phyloP scores from a whole-genome alignment of 1,140 invertebrate genomes.

The Aphelinus certus region DNA sequence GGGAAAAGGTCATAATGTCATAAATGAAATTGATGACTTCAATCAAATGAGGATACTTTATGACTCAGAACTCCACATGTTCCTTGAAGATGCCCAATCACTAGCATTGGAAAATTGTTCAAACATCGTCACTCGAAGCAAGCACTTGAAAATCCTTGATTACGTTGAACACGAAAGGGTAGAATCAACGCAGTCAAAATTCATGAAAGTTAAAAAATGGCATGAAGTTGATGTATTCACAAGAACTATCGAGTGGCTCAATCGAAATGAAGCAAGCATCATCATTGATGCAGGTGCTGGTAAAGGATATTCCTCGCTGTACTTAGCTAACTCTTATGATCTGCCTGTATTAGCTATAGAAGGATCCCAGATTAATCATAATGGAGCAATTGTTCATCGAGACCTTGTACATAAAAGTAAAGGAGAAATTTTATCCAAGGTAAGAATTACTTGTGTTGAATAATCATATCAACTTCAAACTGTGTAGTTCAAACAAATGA shows the following conservation, averaged over 20 bases:
- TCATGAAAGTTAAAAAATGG: constrained; percentile 83
- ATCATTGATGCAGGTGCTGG: constrained; percentile 88
- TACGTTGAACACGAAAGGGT: constrained; percentile 14
- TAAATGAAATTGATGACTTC: constrained; percentile 22
- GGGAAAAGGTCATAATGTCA: constrained; percentile 41
- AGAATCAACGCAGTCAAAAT: constrained; percentile 57
- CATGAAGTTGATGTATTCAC: constrained; percentile 79
- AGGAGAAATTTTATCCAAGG: constrained; percentile 42
- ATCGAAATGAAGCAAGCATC: constrained; percentile 42
- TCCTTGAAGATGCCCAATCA: constrained; percentile 43
- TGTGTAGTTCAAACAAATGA: too few species aligned
- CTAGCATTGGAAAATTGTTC: constrained; percentile 48
- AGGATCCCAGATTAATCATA: constrained; percentile 72
- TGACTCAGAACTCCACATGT: constrained; percentile 40
- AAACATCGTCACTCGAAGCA: constrained; percentile 30
- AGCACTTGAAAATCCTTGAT: constrained; percentile 39
- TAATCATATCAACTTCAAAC: too few species aligned
- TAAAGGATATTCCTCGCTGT: constrained; percentile 83
- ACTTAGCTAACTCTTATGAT: constrained; percentile 75
- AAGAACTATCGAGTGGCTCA: constrained; percentile 52
- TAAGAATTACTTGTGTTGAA: constrained; percentile 26
- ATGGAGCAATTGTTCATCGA: constrained; percentile 72
- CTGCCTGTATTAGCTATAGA: constrained; percentile 84
- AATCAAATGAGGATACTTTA: constrained; percentile 17
- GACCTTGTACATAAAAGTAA: constrained; percentile 67